phyloP scores from a whole-genome alignment of 2,888 invertebrate species.

The Sceliomorpha sp. region DNA sequence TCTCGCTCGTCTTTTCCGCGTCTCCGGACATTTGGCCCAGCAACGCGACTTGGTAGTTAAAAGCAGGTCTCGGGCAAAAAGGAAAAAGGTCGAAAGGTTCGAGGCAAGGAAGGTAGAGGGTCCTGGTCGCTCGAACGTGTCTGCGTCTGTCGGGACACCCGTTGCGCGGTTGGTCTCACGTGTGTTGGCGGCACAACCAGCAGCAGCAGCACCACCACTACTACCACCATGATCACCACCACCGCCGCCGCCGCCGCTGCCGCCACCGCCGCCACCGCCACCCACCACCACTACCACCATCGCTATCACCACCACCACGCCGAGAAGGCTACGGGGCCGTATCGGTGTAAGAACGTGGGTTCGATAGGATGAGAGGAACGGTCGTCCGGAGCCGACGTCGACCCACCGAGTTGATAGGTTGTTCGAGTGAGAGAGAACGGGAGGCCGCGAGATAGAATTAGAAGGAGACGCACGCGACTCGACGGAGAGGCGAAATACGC shows the following conservation, averaged over 20 bases:
- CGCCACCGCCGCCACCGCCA: conserved; percentile 8
- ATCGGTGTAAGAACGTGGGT: conserved; percentile 79
- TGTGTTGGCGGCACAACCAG: conserved; percentile 54
- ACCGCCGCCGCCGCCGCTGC: conserved; percentile 2
- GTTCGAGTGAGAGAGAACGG: conserved; percentile 72
- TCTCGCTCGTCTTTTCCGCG: background rate
- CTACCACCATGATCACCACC: conserved; percentile 66
- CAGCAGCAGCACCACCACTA: conserved; percentile 37
- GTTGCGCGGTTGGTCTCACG: conserved; percentile 65
- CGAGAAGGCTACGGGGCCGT: conserved; percentile 71
- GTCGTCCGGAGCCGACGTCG: conserved; percentile 76
- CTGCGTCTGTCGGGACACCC: conserved; percentile 65
- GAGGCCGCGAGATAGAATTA: conserved; percentile 74
- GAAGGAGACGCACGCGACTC: conserved; percentile 64
- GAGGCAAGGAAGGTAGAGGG: background rate
- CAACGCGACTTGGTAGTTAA: conserved; percentile 1
- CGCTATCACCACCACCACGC: conserved; percentile 66
- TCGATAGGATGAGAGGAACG: conserved; percentile 78
- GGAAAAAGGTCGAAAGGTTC: background rate
- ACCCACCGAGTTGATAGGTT: conserved; percentile 79
- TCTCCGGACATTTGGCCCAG: background rate
- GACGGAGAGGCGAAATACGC: conserved; percentile 48
- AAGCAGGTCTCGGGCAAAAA: background rate
- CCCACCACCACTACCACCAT: conserved; percentile 41
- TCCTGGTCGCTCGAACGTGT: background rate